These are phyloP conservation scores for Heliopora coerulea DNA, from an alignment of 92 coral and sea anemone species.

Conservation along the genomic window DNA sequence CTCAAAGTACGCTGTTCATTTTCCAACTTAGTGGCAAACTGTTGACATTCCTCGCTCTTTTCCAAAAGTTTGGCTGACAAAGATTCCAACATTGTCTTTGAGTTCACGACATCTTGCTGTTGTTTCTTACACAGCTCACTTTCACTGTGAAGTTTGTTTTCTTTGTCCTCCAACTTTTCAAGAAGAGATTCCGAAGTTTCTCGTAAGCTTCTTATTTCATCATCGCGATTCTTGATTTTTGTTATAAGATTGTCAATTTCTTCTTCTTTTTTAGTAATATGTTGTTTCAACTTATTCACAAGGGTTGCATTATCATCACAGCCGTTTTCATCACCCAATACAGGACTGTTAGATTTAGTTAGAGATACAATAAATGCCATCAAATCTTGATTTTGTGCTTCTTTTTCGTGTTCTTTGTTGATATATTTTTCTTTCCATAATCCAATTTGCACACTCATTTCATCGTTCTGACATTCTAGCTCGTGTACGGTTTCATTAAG, in stretches of 20 bases:
- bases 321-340: not conserved
- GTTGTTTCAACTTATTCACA: slow-evolving; percentile 47
- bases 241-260: slow-evolving; percentile 53
- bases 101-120: slow-evolving; percentile 49
- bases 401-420: slow-evolving; percentile 47
- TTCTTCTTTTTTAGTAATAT: slow-evolving; percentile 42
- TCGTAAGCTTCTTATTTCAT: slow-evolving; percentile 45
- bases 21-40: slow-evolving; percentile 24
- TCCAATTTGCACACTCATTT: slow-evolving; percentile 32
- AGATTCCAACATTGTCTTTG: slow-evolving; percentile 29
- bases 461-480: slow-evolving; percentile 53
- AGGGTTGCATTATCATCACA: not conserved
- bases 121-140: slow-evolving; percentile 52
- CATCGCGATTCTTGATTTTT: slow-evolving; percentile 53
- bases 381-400: slow-evolving; percentile 17
- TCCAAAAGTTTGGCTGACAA: slow-evolving; percentile 30
- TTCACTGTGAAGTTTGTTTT: slow-evolving; percentile 64
- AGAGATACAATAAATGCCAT: not conserved
- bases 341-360: not conserved
- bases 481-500: slow-evolving; percentile 17
- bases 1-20: slow-evolving; percentile 54
- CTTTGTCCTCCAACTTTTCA: slow-evolving; percentile 62
- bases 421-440: slow-evolving; percentile 37
- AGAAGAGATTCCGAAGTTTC: slow-evolving; percentile 60
- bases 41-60: slow-evolving; percentile 37